Percentiles rank a stretch among this genome's conserved stretches.
Conservation (phyloP, 23 tunicate genomes). For the Pegea sp. region DNA sequence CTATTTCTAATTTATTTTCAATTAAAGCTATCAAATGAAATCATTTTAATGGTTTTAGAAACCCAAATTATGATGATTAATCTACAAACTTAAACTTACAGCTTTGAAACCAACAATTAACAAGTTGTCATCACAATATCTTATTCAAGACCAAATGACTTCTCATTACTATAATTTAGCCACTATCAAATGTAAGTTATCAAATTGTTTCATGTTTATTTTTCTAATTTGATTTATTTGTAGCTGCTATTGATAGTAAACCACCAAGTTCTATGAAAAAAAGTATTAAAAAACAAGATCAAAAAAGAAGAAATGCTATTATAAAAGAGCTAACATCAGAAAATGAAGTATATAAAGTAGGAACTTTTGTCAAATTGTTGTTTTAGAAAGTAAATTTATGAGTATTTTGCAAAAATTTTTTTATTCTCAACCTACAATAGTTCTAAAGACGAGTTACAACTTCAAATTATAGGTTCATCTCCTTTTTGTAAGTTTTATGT, state of each 20-base stretch:
- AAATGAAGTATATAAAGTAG: too few relatives aligned
- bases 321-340: slow-evolving; percentile 2
- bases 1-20: too few relatives aligned
- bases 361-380: too few relatives aligned
- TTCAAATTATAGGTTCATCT: too few relatives aligned
- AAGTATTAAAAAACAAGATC: slow-evolving; percentile 75
- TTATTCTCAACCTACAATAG: too few relatives aligned
- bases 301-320: slow-evolving; percentile 38
- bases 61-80: not conserved
- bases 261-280: slow-evolving; percentile 54
- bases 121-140: slow-evolving; percentile 69
- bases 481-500: too few relatives aligned
- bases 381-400: too few relatives aligned
- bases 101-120: slow-evolving; percentile 72
- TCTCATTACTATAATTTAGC: slow-evolving; percentile 74
- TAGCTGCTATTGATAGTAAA: slow-evolving; percentile 61
- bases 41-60: too few relatives aligned
- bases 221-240: not conserved
- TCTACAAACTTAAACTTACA: slow-evolving; percentile 3
- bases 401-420: too few relatives aligned
- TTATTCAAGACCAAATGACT: slow-evolving; percentile 77
- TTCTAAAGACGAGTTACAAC: too few relatives aligned
- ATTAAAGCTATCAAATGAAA: too few relatives aligned
- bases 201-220: not conserved
- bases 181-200: slow-evolving; percentile 55